A percentile compares a stretch with the other conserved stretches of the same genome.
Conservation (phyloP, 1,140 invertebrate species). For the Plectus sambesii region DNA sequence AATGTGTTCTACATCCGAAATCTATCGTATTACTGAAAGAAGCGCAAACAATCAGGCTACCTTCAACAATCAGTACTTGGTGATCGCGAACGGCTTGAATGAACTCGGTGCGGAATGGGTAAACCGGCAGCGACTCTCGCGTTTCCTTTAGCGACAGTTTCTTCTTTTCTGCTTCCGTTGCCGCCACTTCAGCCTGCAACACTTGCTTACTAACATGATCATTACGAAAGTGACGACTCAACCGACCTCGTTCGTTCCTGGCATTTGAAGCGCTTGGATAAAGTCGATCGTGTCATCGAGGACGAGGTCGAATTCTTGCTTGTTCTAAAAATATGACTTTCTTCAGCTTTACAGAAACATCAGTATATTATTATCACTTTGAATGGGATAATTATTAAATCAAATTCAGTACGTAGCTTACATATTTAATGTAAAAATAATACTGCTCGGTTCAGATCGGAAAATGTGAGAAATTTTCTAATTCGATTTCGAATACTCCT, state of each 20-base stretch:
- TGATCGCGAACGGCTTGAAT: constrained; percentile 74
- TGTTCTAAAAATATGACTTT: constrained; percentile 33
- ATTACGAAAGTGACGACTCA: constrained; percentile 11
- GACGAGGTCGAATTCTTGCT: constrained; percentile 80
- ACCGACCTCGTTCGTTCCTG: constrained; percentile 58
- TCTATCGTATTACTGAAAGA: too few species aligned
- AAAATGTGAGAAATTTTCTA: too few species aligned
- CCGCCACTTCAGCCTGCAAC: constrained; percentile 47
- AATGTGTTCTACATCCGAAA: too few species aligned
- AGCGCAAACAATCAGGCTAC: constrained; percentile 57
- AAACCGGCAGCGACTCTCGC: constrained; percentile 82
- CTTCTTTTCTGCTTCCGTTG: constrained; percentile 62
- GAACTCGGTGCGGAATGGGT: constrained; percentile 75
- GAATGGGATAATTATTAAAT: too few species aligned
- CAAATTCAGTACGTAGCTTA: too few species aligned
- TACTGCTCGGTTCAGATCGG: too few species aligned
- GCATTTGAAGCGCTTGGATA: constrained; percentile 77
- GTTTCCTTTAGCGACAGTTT: constrained; percentile 79
- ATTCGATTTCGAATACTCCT: too few species aligned
- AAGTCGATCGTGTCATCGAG: constrained; percentile 95
- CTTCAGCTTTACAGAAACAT: neutral
- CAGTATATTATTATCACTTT: constrained; percentile 28
- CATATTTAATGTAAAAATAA: too few species aligned
- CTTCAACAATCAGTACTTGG: constrained; percentile 90
- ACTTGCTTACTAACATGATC: constrained; percentile 42